Conservation (phyloP, 2,888 invertebrate genomes). For the Acleris sparsana region DNA sequence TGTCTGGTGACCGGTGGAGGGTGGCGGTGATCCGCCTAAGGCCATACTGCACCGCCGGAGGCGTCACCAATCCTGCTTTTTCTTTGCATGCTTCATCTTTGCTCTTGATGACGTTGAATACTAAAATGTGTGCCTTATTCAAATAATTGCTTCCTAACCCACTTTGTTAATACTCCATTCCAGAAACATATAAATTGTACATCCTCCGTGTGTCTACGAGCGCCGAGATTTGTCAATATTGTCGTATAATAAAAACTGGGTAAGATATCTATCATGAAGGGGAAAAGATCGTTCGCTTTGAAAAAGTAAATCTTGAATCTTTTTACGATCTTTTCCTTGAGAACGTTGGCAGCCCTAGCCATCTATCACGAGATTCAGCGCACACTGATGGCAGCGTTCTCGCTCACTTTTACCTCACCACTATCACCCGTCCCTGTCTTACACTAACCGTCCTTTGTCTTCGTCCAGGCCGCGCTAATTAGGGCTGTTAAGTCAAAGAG, state of each 20-base stretch:
- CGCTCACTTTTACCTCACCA: slow-evolving; percentile 5
- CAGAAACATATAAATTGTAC: no score
- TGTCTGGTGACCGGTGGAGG: no score
- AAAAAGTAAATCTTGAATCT: slow-evolving; percentile 30
- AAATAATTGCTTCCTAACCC: no score
- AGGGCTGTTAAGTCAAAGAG: slow-evolving; percentile 30
- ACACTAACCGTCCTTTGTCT: slow-evolving; percentile 29
- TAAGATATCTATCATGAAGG: slow-evolving; percentile 28
- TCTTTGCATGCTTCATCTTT: no score
- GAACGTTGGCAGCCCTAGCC: slow-evolving; percentile 10
- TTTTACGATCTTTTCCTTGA: slow-evolving; percentile 13
- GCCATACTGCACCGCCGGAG: no score
- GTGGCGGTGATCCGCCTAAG: no score
- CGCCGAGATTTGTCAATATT: slow-evolving; percentile 18
- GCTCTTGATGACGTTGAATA: no score
- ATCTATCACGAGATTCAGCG: slow-evolving; percentile 6
- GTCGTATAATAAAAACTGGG: slow-evolving; percentile 24
- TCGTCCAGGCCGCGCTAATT: slow-evolving; percentile 25
- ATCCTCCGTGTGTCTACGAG: neutral
- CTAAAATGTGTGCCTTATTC: no score
- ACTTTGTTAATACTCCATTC: no score
- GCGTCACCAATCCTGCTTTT: no score
- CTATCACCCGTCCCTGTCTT: slow-evolving; percentile 1
- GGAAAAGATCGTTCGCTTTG: slow-evolving; percentile 14
- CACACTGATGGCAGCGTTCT: neutral